Evolutionary conservation across 2,888 invertebrate species (phyloP), one percentile per base, ranked within the genome.

Genomic region (Heliconius aoede): DNA sequence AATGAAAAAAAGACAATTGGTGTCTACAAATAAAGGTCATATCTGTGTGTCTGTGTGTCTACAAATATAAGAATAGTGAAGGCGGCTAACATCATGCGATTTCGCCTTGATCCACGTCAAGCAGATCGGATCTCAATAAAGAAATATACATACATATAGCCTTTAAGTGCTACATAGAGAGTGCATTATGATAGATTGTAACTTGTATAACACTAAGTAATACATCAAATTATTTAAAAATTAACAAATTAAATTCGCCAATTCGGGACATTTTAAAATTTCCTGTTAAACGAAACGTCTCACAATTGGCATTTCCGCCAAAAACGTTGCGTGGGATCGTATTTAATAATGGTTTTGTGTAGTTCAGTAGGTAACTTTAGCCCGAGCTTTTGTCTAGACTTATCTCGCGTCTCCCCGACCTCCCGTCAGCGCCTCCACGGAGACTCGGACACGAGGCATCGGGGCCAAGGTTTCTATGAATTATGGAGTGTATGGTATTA

Each of bases 401-500:
- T 69, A 76, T 78, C 79, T 76, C 61, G 61, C 69, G 55, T 79
- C 74, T 77, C 78, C 78, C 78, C 74, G 75, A 77, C 77, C 80
- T 78, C 76, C 74, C 69, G 74, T 61, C 68, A 73, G 74, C 26
- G 75, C 77, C 80, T 78, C 78, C 67, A 72, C 72, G 77, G 76
- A 79, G 78, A 81, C 78, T 81, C 74, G 79, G 78, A 79, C 81
- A 85, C 84, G 84, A 84, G 85, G 85, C 86, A 93, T 90, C 89
- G 90, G 87, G 94, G 93, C 91, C 93, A 93, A 94, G 94, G 93
- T 87, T 88, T 86, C 88, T 87, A 90, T 94, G 93, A 93, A 92
- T 94, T 93, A 94, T 93, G 91, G 92, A 93, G 89, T 90, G 89
- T 91, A 93, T 92, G 91, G 92, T 91, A 91, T 92, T 93, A 93